These are phyloP conservation scores for Trachelus stipa DNA, from an alignment of 2,888 invertebrate species.

Conservation along the genomic window DNA sequence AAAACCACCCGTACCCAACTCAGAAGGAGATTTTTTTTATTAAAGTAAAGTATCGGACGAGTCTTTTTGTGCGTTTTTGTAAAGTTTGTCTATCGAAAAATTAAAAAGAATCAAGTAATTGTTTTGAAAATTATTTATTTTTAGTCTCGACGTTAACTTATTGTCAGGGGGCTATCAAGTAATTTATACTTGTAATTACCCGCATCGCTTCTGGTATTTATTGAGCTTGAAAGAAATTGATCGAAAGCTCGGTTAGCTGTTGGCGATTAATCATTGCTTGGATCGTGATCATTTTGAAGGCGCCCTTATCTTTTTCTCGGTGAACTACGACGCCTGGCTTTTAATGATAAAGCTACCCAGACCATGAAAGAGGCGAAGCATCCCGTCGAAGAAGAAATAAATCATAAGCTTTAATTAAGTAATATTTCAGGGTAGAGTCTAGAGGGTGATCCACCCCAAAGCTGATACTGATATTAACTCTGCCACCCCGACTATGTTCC, in stretches of 20 bases:
- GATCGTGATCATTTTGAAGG: constrained; percentile 1
- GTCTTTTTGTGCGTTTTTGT: not conserved
- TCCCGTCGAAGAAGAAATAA: constrained; percentile 4
- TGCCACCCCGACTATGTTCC: not conserved
- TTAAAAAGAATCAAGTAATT: not conserved
- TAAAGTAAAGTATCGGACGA: not conserved
- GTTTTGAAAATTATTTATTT: not conserved
- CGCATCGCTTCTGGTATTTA: not conserved
- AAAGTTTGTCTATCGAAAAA: not conserved
- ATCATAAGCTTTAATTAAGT: constrained; percentile 7
- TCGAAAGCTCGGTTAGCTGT: not conserved
- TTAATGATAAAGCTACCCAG: not conserved
- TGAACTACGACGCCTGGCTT: constrained; percentile 4
- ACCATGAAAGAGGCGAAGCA: not conserved
- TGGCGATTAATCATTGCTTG: not conserved
- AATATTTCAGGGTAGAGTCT: not conserved
- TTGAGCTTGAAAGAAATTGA: not conserved
- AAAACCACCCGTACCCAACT: not conserved
- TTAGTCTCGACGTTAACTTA: not conserved
- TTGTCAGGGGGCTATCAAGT: not conserved
- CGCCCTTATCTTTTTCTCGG: not conserved
- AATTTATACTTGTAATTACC: not conserved
- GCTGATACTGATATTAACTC: constrained; percentile 6
- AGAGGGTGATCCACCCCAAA: not conserved
- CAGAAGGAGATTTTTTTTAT: not conserved